Percentiles rank a stretch among this genome's conserved stretches.
These are phyloP conservation scores for Amaurobius ferox DNA, from an alignment of 2,888 invertebrate genomes.

Conservation along the genomic window DNA sequence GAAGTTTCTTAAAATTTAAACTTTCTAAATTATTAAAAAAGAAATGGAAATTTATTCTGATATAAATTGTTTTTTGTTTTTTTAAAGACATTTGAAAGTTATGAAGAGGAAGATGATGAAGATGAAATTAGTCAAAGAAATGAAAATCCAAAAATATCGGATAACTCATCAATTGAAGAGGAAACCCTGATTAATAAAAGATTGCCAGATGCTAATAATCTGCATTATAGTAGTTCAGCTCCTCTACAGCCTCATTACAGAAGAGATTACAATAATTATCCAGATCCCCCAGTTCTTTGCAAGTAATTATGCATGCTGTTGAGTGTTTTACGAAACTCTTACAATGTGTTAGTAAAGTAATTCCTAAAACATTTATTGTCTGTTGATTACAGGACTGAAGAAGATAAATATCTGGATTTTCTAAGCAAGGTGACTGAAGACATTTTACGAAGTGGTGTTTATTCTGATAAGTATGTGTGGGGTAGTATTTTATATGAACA, in stretches of 20 bases:
- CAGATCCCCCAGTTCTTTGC: not conserved
- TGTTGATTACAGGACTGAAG: conserved; percentile 42
- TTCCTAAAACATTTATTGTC: not conserved
- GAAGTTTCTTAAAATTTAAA: too few species aligned
- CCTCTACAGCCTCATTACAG: not conserved
- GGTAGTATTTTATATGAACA: too few species aligned
- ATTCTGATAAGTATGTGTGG: conserved; percentile 48
- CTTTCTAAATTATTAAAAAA: too few species aligned
- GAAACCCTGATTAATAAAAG: conserved; percentile 25
- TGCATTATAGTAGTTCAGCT: not conserved
- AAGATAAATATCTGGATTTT: conserved; percentile 64
- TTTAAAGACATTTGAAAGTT: conserved; percentile 65
- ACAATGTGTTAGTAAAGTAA: too few species aligned
- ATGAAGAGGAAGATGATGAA: conserved; percentile 57
- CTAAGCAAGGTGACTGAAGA: conserved; percentile 67
- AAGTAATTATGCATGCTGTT: not conserved
- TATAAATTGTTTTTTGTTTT: too few species aligned
- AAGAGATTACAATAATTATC: not conserved
- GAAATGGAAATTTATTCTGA: too few species aligned
- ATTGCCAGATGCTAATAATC: not conserved
- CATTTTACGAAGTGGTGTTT: conserved; percentile 66
- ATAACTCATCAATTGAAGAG: conserved; percentile 33
- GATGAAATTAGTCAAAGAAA: conserved; percentile 8
- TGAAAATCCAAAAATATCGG: conserved; percentile 17
- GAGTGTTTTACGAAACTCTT: too few species aligned